These are phyloP conservation scores for Rugalucina vietnamica DNA, from an alignment of 2,888 invertebrate species.

Conservation along the genomic window DNA sequence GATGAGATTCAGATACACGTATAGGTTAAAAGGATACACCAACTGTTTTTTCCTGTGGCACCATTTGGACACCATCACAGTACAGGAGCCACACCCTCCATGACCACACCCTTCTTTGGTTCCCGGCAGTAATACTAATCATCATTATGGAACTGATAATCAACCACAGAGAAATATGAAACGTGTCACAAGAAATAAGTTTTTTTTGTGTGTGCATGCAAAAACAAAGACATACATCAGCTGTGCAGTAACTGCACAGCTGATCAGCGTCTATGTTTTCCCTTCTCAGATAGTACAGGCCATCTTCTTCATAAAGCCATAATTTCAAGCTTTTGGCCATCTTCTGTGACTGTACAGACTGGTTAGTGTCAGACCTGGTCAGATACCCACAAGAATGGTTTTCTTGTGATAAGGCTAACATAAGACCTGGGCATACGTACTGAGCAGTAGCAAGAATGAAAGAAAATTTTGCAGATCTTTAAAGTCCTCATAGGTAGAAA, in stretches of 20 bases:
- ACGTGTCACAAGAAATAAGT: background rate
- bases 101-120: constrained; percentile 86
- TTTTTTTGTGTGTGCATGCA: background rate
- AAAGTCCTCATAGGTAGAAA: background rate
- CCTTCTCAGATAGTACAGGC: background rate
- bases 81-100: constrained; percentile 63
- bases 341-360: too few relatives aligned
- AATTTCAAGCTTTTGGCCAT: too few relatives aligned
- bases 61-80: constrained; percentile 56
- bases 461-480: background rate
- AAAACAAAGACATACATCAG: background rate
- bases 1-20: background rate
- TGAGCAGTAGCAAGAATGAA: background rate
- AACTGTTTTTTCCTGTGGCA: background rate
- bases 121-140: constrained; percentile 88
- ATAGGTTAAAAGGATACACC: constrained; percentile 48
- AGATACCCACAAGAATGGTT: too few relatives aligned
- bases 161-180: too few relatives aligned
- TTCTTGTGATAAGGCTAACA: too few relatives aligned
- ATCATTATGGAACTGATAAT: constrained; percentile 3
- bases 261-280: background rate
- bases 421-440: too few relatives aligned
- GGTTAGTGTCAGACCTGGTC: too few relatives aligned
- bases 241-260: background rate
- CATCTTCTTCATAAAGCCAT: too few relatives aligned